These are phyloP conservation scores for Andrena flavipes DNA, from an alignment of 2,888 invertebrate species.

Conservation along the genomic window DNA sequence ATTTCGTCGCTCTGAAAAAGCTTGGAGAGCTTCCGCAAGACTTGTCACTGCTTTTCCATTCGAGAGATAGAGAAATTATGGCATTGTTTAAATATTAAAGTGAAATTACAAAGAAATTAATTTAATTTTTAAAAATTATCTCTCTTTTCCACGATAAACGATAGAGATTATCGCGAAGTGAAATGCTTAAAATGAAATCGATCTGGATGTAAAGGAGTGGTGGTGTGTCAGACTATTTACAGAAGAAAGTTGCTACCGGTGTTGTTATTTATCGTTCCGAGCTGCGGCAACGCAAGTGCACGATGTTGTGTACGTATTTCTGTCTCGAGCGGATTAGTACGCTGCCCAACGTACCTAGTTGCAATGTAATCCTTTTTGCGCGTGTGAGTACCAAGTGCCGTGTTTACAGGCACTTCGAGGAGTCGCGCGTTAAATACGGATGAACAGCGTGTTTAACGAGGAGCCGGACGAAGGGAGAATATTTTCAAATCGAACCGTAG, in stretches of 20 bases:
- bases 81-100: too few relatives aligned
- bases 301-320: slow-evolving; percentile 24
- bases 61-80: too few relatives aligned
- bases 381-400: not conserved
- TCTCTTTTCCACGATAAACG: too few relatives aligned
- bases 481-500: not conserved
- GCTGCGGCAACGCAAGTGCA: slow-evolving; percentile 7
- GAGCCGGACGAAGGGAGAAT: not conserved
- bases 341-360: slow-evolving; percentile 25
- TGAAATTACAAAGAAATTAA: too few relatives aligned
- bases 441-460: not conserved
- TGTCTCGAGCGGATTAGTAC: slow-evolving; percentile 44
- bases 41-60: too few relatives aligned
- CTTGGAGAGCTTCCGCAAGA: too few relatives aligned
- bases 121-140: too few relatives aligned
- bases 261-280: slow-evolving; percentile 24
- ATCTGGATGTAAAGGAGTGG: too few relatives aligned
- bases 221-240: too few relatives aligned
- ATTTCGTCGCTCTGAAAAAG: not conserved
- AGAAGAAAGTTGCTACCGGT: not conserved
- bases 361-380: slow-evolving; percentile 30
- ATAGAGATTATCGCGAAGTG: too few relatives aligned
- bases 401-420: slow-evolving; percentile 24
- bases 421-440: slow-evolving; percentile 22
- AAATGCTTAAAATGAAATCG: too few relatives aligned